phyloP scores from a whole-genome alignment of 2,797 vertebrate genomes.

The Microctenopoma stevenorrisi region DNA sequence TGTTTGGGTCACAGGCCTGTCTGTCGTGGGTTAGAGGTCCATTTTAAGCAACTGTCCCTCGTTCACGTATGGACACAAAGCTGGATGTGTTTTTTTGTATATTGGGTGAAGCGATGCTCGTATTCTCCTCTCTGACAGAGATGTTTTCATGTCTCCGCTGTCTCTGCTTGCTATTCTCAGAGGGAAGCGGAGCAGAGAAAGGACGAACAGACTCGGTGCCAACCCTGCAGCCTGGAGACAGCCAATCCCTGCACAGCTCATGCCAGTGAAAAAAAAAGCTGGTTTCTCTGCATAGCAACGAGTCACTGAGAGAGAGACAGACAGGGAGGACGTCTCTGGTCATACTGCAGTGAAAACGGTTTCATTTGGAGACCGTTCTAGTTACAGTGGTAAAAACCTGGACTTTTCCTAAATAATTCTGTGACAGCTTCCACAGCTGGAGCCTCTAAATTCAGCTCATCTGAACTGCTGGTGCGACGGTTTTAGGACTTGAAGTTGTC shows the following conservation, averaged over 20 bases:
- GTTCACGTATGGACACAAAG: too few species aligned
- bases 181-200: slow-evolving; percentile 35
- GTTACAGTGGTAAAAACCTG: too few species aligned
- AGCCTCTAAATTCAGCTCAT: too few species aligned
- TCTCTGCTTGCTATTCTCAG: slow-evolving; percentile 52
- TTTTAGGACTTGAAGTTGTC: too few species aligned
- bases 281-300: slow-evolving; percentile 70
- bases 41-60: too few species aligned
- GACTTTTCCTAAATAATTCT: too few species aligned
- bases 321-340: background rate
- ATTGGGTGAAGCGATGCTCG: slow-evolving; percentile 7
- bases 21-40: too few species aligned
- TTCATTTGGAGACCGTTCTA: too few species aligned
- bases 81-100: background rate
- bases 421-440: too few species aligned
- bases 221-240: slow-evolving; percentile 59
- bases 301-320: background rate
- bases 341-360: too few species aligned
- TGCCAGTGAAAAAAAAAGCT: slow-evolving; percentile 13
- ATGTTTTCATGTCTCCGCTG: slow-evolving; percentile 9
- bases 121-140: background rate
- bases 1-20: too few species aligned
- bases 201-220: slow-evolving; percentile 28
- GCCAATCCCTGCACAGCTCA: slow-evolving; percentile 66
- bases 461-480: too few species aligned